Percentiles rank a stretch among this genome's conserved stretches.
phyloP scores from a whole-genome alignment of 2,888 invertebrate genomes.

The Lasioglossum lativentre region DNA sequence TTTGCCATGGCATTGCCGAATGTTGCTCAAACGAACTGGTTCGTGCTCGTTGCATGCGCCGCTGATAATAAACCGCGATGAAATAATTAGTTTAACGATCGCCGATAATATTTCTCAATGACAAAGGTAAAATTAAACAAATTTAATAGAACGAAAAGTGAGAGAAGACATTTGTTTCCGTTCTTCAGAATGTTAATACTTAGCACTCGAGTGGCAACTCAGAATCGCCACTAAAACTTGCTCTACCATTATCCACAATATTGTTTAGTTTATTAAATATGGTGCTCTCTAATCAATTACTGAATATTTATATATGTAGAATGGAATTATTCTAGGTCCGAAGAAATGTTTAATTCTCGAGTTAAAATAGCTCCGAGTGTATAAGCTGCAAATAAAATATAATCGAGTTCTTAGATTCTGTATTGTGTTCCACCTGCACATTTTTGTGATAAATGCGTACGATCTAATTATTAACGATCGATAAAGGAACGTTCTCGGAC shows the following conservation, averaged over 20 bases:
- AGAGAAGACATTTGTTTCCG: background rate
- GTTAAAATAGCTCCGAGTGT: too few species aligned
- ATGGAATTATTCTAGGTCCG: too few species aligned
- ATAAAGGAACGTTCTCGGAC: background rate
- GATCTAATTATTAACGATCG: background rate
- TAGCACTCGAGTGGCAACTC: too few species aligned
- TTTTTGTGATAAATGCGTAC: background rate
- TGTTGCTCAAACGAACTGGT: background rate
- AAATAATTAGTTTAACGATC: background rate
- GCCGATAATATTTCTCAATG: background rate
- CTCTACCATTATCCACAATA: too few species aligned
- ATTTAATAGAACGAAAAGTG: background rate
- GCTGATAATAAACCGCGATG: background rate
- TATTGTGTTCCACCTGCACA: background rate
- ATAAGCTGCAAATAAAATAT: background rate
- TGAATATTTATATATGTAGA: too few species aligned
- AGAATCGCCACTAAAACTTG: too few species aligned
- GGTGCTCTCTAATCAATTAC: too few species aligned
- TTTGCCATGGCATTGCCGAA: constrained; percentile 11
- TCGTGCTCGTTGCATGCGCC: background rate
- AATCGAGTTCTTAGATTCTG: background rate
- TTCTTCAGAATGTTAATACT: background rate
- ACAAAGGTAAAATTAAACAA: background rate
- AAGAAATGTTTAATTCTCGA: too few species aligned
- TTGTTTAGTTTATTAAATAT: too few species aligned